Conservation (phyloP, 2,113 vertebrate species). For the Collichthys lucidus region DNA sequence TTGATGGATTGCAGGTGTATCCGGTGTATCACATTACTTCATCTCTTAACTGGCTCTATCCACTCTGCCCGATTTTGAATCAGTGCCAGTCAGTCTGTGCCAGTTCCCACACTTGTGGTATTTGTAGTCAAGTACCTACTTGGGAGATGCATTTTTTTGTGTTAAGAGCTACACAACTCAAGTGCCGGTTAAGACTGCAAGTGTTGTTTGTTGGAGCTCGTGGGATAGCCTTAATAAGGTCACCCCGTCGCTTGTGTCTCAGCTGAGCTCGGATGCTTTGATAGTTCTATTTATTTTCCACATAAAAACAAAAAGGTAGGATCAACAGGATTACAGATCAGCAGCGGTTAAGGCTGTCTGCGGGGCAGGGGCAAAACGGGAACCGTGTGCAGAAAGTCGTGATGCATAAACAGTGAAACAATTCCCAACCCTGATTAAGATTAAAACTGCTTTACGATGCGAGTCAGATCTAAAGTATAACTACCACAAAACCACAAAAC, state of each 20-base stretch:
- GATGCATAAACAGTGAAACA: neutral
- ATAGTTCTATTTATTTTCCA: neutral
- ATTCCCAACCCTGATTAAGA: neutral
- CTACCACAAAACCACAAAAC: too few relatives aligned
- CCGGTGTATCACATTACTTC: neutral
- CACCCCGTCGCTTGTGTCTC: neutral
- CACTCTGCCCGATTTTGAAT: neutral
- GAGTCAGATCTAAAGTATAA: neutral
- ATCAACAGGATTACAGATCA: neutral
- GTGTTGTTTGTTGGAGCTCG: neutral
- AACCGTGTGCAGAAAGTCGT: too few relatives aligned
- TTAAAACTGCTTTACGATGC: neutral
- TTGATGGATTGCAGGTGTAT: neutral
- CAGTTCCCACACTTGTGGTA: neutral
- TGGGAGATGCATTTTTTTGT: neutral
- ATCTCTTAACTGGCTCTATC: neutral
- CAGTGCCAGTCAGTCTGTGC: too few relatives aligned
- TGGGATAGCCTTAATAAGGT: neutral
- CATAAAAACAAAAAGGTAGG: neutral
- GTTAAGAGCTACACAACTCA: neutral
- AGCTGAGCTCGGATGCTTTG: neutral
- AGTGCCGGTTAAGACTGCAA: neutral
- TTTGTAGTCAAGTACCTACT: neutral
- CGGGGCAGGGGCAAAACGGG: too few relatives aligned
- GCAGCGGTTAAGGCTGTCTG: neutral